Evolutionary conservation across 2,113 vertebrate species (phyloP).

Genomic region (Anarhynchus alexandrinus): DNA sequence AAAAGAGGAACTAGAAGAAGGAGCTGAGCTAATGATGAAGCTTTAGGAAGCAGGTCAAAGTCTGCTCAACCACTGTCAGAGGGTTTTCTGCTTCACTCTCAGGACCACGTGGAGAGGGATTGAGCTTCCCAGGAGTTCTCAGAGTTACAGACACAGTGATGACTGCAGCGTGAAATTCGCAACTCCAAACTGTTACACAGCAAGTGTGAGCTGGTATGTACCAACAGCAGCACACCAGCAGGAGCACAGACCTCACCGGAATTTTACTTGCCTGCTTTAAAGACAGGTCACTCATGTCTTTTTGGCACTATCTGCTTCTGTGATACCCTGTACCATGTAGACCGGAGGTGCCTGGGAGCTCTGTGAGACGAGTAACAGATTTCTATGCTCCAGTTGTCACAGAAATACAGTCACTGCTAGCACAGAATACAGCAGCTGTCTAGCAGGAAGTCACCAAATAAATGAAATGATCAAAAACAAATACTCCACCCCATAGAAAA

Average conservation of each 20-base stretch:
- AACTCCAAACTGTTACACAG: background rate
- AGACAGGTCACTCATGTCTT: background rate
- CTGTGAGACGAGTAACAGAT: background rate
- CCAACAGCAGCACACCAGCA: background rate
- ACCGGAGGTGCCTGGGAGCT: background rate
- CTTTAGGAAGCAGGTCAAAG: background rate
- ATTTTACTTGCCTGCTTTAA: background rate
- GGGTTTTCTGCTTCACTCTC: background rate
- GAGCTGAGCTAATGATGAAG: background rate
- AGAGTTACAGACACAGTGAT: background rate
- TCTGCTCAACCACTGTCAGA: background rate
- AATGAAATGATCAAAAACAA: background rate
- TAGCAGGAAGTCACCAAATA: background rate
- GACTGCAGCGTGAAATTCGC: background rate
- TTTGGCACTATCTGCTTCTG: background rate
- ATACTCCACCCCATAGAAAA: background rate
- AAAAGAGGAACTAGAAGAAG: background rate
- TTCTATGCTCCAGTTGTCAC: background rate
- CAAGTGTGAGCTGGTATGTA: background rate
- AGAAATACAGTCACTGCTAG: background rate
- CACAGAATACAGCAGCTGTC: background rate
- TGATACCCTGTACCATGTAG: background rate
- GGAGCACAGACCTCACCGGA: background rate
- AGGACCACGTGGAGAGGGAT: background rate
- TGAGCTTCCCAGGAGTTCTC: background rate